Evolutionary conservation across 2,888 invertebrate genomes (phyloP), one percentile per base, ranked within the genome.

Genomic region (Drosophila neotestacea): DNA sequence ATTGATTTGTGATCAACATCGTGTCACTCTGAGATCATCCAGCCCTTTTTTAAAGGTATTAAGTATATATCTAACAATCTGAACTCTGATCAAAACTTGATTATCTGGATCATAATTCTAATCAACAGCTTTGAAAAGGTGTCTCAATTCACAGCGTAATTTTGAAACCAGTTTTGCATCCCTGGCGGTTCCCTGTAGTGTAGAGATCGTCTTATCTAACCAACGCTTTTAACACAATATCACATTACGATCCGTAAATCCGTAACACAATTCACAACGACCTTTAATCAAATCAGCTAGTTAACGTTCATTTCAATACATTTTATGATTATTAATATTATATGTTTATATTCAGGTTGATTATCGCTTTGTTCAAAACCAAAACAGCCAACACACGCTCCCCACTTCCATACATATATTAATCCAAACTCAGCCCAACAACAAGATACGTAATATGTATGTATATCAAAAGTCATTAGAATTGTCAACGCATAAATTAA

Each of bases 401-500:
- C 51, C 51, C 62, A 55, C 36, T 52, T 48, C 51, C 61, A 54
- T 64, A 69, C 64, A 64, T 74, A 67, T 60, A 60, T 69, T 66
- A 60, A 73, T 56, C 51, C 58, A 22, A 56, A 55, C 65, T 61
- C 58, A n/a, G 11, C 41, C 39, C 51, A 41, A 54, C 55, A 59
- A 39, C 58, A 61, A 6, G 11, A 34, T 55, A 42, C 41, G 5
- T 47, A 13, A 56, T 47, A 48, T 56, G 55, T 67, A 38, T 54
- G 22, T 72, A 32, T 72, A 86, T 82, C 82, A 85, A 81, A 70
- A 82, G 81, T 86, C 90, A 85, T 90, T 91, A 89, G 90, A 91
- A 90, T 90, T 90, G 91, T 91, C 90, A 90, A 90, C 90, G 90
- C 90, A 91, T 90, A 91, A 90, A 91, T 91, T 91, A 91, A 91